Base-by-base conservation (phyloP, 1,140 invertebrate genomes). In the Drosophila orena region DNA sequence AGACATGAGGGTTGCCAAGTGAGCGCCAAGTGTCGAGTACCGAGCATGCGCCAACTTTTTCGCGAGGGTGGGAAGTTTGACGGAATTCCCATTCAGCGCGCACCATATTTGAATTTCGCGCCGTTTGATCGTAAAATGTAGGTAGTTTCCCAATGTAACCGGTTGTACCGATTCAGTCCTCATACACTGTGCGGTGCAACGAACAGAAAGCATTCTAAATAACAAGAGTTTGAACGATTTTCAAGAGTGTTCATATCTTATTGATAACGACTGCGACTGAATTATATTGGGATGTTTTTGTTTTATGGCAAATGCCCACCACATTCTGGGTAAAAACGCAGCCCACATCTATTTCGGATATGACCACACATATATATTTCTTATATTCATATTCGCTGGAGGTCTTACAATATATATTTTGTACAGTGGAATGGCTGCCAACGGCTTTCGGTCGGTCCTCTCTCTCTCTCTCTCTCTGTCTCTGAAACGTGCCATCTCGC, bases 401-500 rank as follows among this genome's bases (percentile, higher is more conserved):
- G 35, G 10, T 47, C 49, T 74, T 64, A 69, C 53, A 60, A 40
- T 70, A 59, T 49, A 58, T 84, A 61, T 83, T 69, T 81, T 81
- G 79, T 81, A 81, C 79, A 85, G 57, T 66, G 60, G 57, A 42
- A 66, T 50, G 59, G 30, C 42, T 58, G 73, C 55, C 50, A 37
- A 43, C 42, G 53, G 20, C n/a, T 42, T 60, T 42, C 14, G 47
- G 34, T 69, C 61, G 61, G 37, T 66, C 61, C 37, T 43, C 47
- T 40, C 24, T 38, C 37, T 78, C 34, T 57, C 37, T 44, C 47
- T 40, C 15, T 38, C 37, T 78, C 34, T 57, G 12, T 56, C 24
- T 35, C 24, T 47, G 6, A n/a, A 15, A 17, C 42, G 3, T 12
- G n/a, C 7, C 55, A 35, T 61, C 17, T 58, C 30, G 17, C 58